phyloP scores from a whole-genome alignment of 2,888 invertebrate genomes.

The Campoletis raptor region DNA sequence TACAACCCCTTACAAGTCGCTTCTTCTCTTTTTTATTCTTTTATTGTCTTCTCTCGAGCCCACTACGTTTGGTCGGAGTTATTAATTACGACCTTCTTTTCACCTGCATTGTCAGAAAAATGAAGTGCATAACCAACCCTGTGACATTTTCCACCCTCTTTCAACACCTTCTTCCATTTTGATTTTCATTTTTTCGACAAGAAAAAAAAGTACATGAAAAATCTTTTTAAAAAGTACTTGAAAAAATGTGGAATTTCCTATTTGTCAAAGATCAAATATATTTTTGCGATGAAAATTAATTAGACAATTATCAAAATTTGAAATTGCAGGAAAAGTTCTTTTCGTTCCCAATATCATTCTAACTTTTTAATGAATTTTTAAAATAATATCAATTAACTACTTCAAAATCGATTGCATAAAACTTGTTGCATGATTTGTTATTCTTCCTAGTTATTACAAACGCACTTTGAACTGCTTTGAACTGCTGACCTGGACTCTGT shows the following conservation, averaged over 20 bases:
- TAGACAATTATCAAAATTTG: background rate
- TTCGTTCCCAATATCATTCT: background rate
- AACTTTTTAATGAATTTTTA: too few relatives aligned
- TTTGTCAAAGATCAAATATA: background rate
- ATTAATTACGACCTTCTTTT: constrained; percentile 68
- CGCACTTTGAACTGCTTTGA: background rate
- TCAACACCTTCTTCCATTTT: constrained; percentile 36
- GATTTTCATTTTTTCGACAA: constrained; percentile 2
- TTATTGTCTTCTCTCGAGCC: background rate
- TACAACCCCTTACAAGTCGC: constrained; percentile 13
- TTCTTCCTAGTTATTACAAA: background rate
- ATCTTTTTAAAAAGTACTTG: background rate
- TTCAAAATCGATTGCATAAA: too few relatives aligned
- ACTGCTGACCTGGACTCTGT: constrained; percentile 14
- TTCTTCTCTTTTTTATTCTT: background rate
- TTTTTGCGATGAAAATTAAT: background rate
- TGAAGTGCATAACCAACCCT: constrained; percentile 62
- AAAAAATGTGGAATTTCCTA: background rate
- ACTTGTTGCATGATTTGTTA: background rate
- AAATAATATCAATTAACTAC: too few relatives aligned
- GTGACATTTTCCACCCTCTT: constrained; percentile 16
- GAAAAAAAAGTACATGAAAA: background rate
- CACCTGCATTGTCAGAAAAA: constrained; percentile 62
- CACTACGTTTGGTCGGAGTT: constrained; percentile 34
- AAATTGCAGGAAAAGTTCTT: background rate